These are phyloP conservation scores for Clytia hemisphaerica DNA, from an alignment of 30 jellyfish, hydroid and myxozoan species.

Conservation along the genomic window DNA sequence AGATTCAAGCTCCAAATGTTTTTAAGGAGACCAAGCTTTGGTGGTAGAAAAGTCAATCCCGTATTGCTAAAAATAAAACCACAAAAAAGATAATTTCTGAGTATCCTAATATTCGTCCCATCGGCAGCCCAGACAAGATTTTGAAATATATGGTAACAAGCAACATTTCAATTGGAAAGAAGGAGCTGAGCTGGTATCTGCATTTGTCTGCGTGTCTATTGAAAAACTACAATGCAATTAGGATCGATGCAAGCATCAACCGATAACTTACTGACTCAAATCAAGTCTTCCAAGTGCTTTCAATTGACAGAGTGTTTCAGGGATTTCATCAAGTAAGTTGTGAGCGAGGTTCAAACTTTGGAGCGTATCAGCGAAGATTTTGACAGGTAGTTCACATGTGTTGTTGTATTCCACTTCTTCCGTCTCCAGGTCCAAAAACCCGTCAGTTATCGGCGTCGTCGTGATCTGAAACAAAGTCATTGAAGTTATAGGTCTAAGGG, in stretches of 20 bases:
- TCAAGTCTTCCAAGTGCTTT: constrained; percentile 47
- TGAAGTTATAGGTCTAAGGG: no score
- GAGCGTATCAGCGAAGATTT: constrained; percentile 38
- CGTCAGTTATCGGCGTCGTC: no score
- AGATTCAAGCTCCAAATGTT: constrained; percentile 66
- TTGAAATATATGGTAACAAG: no score
- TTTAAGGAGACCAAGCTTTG: constrained; percentile 68
- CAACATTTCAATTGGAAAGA: no score
- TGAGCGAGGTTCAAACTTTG: constrained; percentile 47
- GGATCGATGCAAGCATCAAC: neutral
- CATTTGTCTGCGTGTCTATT: no score
- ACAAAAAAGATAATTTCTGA: no score
- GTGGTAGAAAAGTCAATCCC: constrained; percentile 44
- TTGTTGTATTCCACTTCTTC: constrained; percentile 26
- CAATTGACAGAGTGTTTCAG: constrained; percentile 62
- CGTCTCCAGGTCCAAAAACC: no score
- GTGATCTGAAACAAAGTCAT: no score
- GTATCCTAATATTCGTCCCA: no score
- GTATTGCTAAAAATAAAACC: constrained; percentile 58
- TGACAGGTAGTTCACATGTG: constrained; percentile 75
- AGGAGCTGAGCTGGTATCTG: no score
- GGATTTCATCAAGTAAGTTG: constrained; percentile 63
- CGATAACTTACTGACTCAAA: constrained; percentile 57
- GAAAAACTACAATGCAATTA: no score
- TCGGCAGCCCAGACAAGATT: no score